These are phyloP conservation scores for Trematomus loennbergii DNA, from an alignment of 2,113 vertebrate genomes.

Conservation along the genomic window DNA sequence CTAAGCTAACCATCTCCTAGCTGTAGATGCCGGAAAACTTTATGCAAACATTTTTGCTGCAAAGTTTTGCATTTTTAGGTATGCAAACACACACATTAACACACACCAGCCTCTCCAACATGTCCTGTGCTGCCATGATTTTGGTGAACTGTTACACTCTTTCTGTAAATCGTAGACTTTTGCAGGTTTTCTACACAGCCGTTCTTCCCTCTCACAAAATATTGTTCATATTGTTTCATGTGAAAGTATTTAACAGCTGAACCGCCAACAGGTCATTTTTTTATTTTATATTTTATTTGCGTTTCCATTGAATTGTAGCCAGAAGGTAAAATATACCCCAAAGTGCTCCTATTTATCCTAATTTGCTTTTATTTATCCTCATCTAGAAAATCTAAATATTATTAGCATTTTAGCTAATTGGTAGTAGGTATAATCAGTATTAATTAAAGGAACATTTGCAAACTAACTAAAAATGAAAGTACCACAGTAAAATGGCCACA, in stretches of 20 bases:
- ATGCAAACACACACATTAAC: too few relatives aligned
- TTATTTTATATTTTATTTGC: conserved; percentile 1
- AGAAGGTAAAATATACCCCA: conserved; percentile 3
- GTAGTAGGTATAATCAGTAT: neutral
- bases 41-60: too few relatives aligned
- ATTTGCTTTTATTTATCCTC: conserved; percentile 3
- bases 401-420: neutral
- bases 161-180: neutral
- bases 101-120: neutral
- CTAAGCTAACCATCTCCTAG: conserved; percentile 9
- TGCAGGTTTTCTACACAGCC: conserved; percentile 44
- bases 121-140: neutral
- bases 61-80: too few relatives aligned
- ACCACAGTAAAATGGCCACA: neutral
- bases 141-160: conserved; percentile 35
- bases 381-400: neutral
- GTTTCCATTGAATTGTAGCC: neutral
- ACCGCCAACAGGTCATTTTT: conserved; percentile 16
- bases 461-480: neutral
- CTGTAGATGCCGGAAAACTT: too few relatives aligned
- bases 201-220: conserved; percentile 46
- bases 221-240: conserved; percentile 45
- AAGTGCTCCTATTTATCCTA: neutral
- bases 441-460: neutral
- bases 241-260: conserved; percentile 23